Evolutionary conservation across 1,140 invertebrate species (phyloP).

Genomic region (Zaprionus gabonicus): DNA sequence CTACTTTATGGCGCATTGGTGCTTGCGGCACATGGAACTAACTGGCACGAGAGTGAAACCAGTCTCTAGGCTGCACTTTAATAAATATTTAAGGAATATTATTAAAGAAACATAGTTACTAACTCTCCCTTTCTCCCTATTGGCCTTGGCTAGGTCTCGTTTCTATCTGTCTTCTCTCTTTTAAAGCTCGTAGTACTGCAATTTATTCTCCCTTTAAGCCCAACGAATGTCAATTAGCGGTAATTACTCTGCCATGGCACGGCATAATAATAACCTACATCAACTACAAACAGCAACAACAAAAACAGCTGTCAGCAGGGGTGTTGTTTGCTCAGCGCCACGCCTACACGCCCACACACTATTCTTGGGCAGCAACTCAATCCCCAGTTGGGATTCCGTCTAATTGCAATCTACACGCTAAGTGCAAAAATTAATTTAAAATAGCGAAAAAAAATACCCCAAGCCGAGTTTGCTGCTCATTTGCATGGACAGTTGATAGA

Average conservation of each 20-base stretch:
- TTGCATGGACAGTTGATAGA: constrained; percentile 46
- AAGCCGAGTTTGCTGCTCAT: constrained; percentile 49
- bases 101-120: constrained; percentile 5
- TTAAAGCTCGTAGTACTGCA: constrained; percentile 14
- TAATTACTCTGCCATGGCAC: constrained; percentile 73
- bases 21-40: not conserved
- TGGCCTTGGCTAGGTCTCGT: constrained; percentile 46
- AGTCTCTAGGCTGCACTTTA: constrained; percentile 2
- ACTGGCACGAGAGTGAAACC: constrained; percentile 5
- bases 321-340: constrained; percentile 30
- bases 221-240: constrained; percentile 74
- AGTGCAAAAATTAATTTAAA: constrained; percentile 80
- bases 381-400: constrained; percentile 40
- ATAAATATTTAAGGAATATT: constrained; percentile 50
- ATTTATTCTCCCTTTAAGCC: constrained; percentile 32
- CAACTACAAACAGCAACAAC: constrained; percentile 31
- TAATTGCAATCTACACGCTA: constrained; percentile 75
- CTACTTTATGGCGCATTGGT: constrained; percentile 22
- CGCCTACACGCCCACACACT: not conserved
- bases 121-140: not conserved
- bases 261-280: constrained; percentile 65
- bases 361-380: constrained; percentile 26
- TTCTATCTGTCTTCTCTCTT: not conserved
- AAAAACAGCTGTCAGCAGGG: constrained; percentile 31
- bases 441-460: constrained; percentile 40